A percentile compares a stretch with the other conserved stretches of the same genome.
phyloP scores from a whole-genome alignment of 2,797 vertebrate species.

The Diglossa cyanea region DNA sequence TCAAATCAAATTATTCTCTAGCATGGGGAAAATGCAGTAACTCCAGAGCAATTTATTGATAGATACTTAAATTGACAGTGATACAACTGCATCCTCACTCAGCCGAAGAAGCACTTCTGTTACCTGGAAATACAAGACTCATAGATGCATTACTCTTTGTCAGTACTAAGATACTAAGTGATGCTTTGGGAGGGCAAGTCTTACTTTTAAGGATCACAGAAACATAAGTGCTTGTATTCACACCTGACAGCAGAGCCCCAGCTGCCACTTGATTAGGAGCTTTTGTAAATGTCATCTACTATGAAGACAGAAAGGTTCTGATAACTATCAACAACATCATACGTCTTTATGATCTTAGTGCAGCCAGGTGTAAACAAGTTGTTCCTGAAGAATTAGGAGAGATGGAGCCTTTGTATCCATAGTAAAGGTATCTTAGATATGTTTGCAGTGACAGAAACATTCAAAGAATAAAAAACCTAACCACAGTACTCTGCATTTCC shows the following conservation, averaged over 20 bases:
- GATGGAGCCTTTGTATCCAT: background rate
- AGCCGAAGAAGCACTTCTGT: background rate
- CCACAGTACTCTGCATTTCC: background rate
- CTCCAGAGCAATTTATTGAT: background rate
- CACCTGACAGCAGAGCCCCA: background rate
- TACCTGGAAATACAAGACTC: background rate
- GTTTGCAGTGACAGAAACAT: background rate
- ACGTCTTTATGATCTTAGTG: background rate
- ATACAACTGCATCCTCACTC: background rate
- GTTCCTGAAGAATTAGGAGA: background rate
- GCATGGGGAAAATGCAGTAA: background rate
- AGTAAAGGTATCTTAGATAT: background rate
- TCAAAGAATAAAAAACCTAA: background rate
- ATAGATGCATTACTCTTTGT: background rate
- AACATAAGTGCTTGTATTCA: background rate
- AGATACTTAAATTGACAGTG: background rate
- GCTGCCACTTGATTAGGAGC: background rate
- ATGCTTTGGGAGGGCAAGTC: background rate
- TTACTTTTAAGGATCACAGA: background rate
- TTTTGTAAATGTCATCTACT: background rate
- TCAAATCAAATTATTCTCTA: background rate
- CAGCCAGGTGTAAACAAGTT: background rate
- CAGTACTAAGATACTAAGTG: background rate
- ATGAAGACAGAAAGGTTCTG: background rate
- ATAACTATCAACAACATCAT: background rate